Percentiles rank a stretch among this genome's conserved stretches.
These are phyloP conservation scores for Eupelmus urozonus DNA, from an alignment of 2,888 invertebrate species.

Conservation along the genomic window DNA sequence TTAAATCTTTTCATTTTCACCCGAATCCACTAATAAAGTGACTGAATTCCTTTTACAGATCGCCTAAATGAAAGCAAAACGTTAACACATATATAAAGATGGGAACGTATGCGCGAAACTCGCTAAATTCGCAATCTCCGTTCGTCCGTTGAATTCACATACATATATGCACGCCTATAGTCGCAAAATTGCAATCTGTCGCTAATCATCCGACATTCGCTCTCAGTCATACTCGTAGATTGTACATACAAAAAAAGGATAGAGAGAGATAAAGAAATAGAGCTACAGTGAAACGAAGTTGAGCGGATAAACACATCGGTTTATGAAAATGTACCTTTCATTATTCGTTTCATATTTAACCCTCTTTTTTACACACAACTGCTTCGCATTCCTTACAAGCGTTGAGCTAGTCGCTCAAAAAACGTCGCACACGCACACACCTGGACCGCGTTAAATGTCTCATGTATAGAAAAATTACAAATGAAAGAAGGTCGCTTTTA, in stretches of 20 bases:
- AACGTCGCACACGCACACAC: slow-evolving; percentile 41
- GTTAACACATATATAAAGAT: slow-evolving; percentile 12
- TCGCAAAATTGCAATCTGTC: slow-evolving; percentile 36
- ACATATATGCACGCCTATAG: not conserved
- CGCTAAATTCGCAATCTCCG: slow-evolving; percentile 33
- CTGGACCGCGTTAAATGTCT: slow-evolving; percentile 38
- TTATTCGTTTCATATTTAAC: slow-evolving; percentile 4
- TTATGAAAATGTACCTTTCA: not conserved
- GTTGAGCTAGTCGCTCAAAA: slow-evolving; percentile 16
- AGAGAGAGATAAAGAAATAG: not conserved
- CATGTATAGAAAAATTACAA: slow-evolving; percentile 55
- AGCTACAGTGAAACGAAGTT: slow-evolving; percentile 24
- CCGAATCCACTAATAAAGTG: slow-evolving; percentile 39
- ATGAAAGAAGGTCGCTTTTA: slow-evolving; percentile 41
- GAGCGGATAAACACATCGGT: slow-evolving; percentile 14
- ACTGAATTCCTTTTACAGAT: slow-evolving; percentile 39
- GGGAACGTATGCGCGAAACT: slow-evolving; percentile 16
- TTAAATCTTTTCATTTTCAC: slow-evolving; percentile 30
- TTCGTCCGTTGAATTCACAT: slow-evolving; percentile 9
- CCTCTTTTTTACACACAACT: slow-evolving; percentile 27
- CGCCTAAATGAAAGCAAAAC: slow-evolving; percentile 23
- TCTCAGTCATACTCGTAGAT: slow-evolving; percentile 37
- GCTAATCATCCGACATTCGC: slow-evolving; percentile 34
- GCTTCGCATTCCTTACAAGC: slow-evolving; percentile 7
- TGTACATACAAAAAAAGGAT: slow-evolving; percentile 33